These are phyloP conservation scores for Dipus sagitta DNA, from an alignment of 2,797 vertebrate genomes.

Conservation along the genomic window DNA sequence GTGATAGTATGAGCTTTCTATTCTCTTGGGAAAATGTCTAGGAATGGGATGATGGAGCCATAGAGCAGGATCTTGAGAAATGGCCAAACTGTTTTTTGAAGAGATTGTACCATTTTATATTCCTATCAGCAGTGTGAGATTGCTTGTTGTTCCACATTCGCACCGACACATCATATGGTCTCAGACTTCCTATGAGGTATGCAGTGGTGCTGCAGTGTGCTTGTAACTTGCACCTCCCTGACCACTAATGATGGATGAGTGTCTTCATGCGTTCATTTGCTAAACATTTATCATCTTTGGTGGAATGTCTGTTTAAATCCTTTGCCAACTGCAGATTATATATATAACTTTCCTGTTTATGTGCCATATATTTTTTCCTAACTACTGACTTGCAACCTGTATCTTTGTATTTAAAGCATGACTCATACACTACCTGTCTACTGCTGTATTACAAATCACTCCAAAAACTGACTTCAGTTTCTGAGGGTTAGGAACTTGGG, in stretches of 20 bases:
- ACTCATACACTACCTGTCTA: not conserved
- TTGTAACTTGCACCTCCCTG: not conserved
- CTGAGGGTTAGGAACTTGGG: conserved; percentile 26
- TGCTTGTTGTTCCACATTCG: not conserved
- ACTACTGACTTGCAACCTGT: not conserved
- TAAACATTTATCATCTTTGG: not conserved
- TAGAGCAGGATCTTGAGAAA: not conserved
- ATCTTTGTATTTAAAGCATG: conserved; percentile 33
- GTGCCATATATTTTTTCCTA: not conserved
- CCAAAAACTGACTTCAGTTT: not conserved
- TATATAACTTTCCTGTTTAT: not conserved
- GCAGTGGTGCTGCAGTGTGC: not conserved
- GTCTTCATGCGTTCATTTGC: not conserved
- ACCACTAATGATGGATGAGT: not conserved
- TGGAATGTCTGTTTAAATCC: not conserved
- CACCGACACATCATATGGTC: not conserved
- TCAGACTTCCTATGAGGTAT: too few relatives aligned
- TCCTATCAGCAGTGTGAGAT: not conserved
- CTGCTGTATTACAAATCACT: not conserved
- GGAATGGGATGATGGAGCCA: not conserved
- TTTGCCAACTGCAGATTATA: conserved; percentile 4
- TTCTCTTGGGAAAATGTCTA: not conserved
- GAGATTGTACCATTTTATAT: not conserved
- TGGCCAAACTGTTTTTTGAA: not conserved
- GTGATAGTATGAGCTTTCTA: not conserved